phyloP scores from a whole-genome alignment of 2,113 vertebrate genomes.

The Ramphastos sulfuratus region DNA sequence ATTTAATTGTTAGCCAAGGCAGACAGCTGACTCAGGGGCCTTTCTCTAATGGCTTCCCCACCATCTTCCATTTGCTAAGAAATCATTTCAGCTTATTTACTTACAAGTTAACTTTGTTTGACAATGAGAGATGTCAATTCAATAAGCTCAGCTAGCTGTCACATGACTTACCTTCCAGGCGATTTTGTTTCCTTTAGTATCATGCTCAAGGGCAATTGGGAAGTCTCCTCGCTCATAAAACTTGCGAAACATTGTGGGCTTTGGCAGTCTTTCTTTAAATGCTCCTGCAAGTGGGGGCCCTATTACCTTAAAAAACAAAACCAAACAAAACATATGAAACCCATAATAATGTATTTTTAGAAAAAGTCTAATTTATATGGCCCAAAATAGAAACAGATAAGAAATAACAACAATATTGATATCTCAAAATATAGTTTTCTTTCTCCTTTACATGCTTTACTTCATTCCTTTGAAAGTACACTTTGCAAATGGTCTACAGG shows the following conservation, averaged over 20 bases:
- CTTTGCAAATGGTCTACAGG: neutral
- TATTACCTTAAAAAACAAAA: slow-evolving; percentile 76
- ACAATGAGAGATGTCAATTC: slow-evolving; percentile 67
- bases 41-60: slow-evolving; percentile 48
- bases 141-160: slow-evolving; percentile 50
- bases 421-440: neutral
- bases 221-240: slow-evolving; percentile 92
- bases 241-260: slow-evolving; percentile 89
- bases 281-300: slow-evolving; percentile 88
- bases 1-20: slow-evolving; percentile 80
- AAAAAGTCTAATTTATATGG: neutral
- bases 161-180: slow-evolving; percentile 92
- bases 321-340: neutral
- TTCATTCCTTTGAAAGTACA: neutral
- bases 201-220: slow-evolving; percentile 87
- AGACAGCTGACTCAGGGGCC: slow-evolving; percentile 69
- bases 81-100: slow-evolving; percentile 71
- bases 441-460: neutral
- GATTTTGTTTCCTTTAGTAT: slow-evolving; percentile 86
- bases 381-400: neutral
- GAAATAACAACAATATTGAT: neutral
- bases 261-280: slow-evolving; percentile 84
- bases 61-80: slow-evolving; percentile 59
- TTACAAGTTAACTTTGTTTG: slow-evolving; percentile 61
- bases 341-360: neutral